A percentile compares a stretch with the other conserved stretches of the same genome.
Conservation (phyloP, 1,140 invertebrate genomes). For the Bombus polaris region DNA sequence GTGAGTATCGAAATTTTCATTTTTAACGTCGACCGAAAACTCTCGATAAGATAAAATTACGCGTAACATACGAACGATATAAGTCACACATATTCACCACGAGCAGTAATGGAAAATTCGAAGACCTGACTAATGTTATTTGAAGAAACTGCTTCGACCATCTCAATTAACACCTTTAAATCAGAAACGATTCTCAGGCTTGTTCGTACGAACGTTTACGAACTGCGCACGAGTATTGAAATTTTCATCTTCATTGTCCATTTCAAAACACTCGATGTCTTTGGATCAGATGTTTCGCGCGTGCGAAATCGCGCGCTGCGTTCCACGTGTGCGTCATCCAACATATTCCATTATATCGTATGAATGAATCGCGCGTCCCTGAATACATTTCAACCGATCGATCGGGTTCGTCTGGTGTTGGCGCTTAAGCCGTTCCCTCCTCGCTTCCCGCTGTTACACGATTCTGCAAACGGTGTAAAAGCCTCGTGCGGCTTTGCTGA, state of each 20-base stretch:
- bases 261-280: neutral
- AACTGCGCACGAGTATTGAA: too few relatives aligned
- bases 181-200: too few relatives aligned
- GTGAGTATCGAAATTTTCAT: too few relatives aligned
- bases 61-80: too few relatives aligned
- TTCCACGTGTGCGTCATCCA: constrained; percentile 22
- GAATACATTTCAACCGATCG: constrained; percentile 64
- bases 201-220: too few relatives aligned
- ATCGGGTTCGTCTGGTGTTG: constrained; percentile 33
- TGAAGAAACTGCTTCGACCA: too few relatives aligned
- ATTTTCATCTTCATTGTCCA: neutral
- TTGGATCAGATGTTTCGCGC: constrained; percentile 43
- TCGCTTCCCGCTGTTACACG: neutral
- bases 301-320: constrained; percentile 37
- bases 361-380: constrained; percentile 60
- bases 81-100: too few relatives aligned
- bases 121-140: too few relatives aligned
- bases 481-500: neutral
- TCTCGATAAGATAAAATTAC: too few relatives aligned
- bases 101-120: too few relatives aligned
- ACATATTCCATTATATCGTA: constrained; percentile 58
- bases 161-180: too few relatives aligned
- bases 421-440: constrained; percentile 16
- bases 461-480: neutral
- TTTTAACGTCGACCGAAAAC: too few relatives aligned